Evolutionary conservation across 23 tunicate species (phyloP).

Genomic region (Styela plicata): DNA sequence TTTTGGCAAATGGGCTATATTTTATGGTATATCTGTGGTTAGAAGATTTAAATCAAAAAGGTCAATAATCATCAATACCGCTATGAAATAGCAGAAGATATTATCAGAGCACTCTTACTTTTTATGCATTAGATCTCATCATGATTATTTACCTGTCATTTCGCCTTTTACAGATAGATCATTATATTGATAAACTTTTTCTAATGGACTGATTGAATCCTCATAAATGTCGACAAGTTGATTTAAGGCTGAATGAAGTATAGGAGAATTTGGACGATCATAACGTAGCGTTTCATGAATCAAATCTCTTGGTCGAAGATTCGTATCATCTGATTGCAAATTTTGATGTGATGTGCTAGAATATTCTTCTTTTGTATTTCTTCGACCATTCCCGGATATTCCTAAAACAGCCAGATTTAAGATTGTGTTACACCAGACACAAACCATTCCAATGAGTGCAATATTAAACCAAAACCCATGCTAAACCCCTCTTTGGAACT

Average conservation of each 20-base stretch:
- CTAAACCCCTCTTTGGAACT: no score
- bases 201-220: conserved; percentile 41
- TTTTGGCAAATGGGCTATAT: no score
- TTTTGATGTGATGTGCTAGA: no score
- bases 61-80: not conserved
- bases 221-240: conserved; percentile 44
- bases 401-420: no score
- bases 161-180: conserved; percentile 41
- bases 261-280: conserved; percentile 40
- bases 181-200: conserved; percentile 57
- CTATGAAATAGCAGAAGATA: no score
- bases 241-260: conserved; percentile 34
- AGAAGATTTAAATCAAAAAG: no score
- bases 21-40: no score
- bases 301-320: conserved; percentile 29
- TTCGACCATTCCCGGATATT: not conserved
- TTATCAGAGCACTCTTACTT: no score
- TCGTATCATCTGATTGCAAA: not conserved
- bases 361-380: not conserved
- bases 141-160: conserved; percentile 26
- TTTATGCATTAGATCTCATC: no score
- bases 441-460: no score
- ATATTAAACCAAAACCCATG: no score
- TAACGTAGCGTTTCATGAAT: conserved; percentile 37
- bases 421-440: no score